These are phyloP conservation scores for Pelosia muscerda DNA, from an alignment of 2,888 invertebrate species.

Conservation along the genomic window DNA sequence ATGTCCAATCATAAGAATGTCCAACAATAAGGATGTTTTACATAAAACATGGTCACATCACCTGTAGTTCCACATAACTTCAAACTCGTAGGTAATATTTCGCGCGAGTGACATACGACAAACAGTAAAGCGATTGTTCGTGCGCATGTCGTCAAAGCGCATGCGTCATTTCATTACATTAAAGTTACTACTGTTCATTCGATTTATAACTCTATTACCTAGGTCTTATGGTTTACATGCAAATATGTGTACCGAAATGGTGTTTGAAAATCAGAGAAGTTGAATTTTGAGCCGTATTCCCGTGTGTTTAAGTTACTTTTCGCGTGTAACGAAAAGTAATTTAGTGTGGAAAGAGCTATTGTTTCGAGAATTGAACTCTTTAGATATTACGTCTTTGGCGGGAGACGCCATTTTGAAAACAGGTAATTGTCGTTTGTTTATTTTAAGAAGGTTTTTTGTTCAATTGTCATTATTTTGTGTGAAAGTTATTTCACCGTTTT, in stretches of 20 bases:
- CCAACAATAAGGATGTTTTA: too few species aligned
- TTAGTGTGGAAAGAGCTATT: slow-evolving; percentile 39
- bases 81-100: slow-evolving; percentile 53
- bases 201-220: neutral
- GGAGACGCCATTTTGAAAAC: slow-evolving; percentile 14
- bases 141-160: slow-evolving; percentile 49
- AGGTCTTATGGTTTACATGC: neutral
- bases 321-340: slow-evolving; percentile 22
- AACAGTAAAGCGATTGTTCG: slow-evolving; percentile 61
- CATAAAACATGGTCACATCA: neutral
- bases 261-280: neutral
- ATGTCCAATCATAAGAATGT: too few species aligned
- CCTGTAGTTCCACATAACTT: slow-evolving; percentile 35
- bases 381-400: slow-evolving; percentile 38
- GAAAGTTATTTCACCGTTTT: slow-evolving; percentile 8
- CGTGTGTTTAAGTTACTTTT: neutral
- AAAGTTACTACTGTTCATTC: neutral
- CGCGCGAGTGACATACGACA: slow-evolving; percentile 39
- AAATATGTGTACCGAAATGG: neutral
- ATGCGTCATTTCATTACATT: slow-evolving; percentile 46
- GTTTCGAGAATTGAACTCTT: slow-evolving; percentile 53
- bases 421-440: slow-evolving; percentile 24
- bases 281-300: neutral
- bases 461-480: slow-evolving; percentile 20
- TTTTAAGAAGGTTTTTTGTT: slow-evolving; percentile 15